Evolutionary conservation across 2,888 invertebrate genomes (phyloP).

Genomic region (Allygus modestus): DNA sequence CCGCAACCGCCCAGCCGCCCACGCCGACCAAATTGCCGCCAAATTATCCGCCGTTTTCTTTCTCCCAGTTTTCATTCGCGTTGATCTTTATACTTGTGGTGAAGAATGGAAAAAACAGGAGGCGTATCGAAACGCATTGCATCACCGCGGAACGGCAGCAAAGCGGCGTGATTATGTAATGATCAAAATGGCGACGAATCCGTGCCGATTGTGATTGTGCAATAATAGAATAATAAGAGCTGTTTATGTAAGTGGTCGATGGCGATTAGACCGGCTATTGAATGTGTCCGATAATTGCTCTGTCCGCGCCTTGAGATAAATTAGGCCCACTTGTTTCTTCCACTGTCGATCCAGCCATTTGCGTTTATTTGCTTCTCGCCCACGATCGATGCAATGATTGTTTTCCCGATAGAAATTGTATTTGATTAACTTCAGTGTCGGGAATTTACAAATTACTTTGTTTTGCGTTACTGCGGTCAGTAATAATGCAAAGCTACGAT

Average conservation of each 20-base stretch:
- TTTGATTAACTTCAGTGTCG: too few species aligned
- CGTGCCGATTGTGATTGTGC: slow-evolving; percentile 50
- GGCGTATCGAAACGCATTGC: slow-evolving; percentile 53
- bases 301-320: slow-evolving; percentile 37
- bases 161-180: slow-evolving; percentile 36
- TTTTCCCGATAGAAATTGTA: too few species aligned
- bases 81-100: slow-evolving; percentile 49
- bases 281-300: slow-evolving; percentile 49
- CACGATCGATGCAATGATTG: too few species aligned
- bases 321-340: slow-evolving; percentile 7
- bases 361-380: neutral
- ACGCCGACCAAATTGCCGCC: slow-evolving; percentile 44
- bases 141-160: slow-evolving; percentile 49
- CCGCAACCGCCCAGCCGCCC: slow-evolving; percentile 22
- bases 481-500: too few species aligned
- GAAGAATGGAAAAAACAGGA: slow-evolving; percentile 56
- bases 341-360: neutral
- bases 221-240: slow-evolving; percentile 51
- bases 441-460: too few species aligned
- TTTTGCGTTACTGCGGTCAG: too few species aligned
- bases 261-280: slow-evolving; percentile 26
- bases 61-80: slow-evolving; percentile 54
- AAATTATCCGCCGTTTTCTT: slow-evolving; percentile 36
- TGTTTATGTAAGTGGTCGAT: slow-evolving; percentile 35
- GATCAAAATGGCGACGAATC: slow-evolving; percentile 41